phyloP scores from a whole-genome alignment of 1,140 invertebrate species.

The Drosophila baimaii region DNA sequence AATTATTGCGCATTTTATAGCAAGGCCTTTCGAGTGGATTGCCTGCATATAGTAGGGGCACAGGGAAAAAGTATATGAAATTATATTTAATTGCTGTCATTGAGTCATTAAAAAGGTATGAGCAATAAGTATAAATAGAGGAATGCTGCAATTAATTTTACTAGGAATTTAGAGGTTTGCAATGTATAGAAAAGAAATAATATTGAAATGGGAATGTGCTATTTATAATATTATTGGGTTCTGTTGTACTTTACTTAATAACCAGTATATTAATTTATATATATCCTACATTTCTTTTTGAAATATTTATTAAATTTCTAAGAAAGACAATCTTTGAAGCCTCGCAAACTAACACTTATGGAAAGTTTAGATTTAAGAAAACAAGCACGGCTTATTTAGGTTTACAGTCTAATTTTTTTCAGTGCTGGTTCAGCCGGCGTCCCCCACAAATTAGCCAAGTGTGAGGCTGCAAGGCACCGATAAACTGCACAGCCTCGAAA shows the following conservation, averaged over 20 bases:
- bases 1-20: conserved; percentile 78
- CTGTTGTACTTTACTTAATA: neutral
- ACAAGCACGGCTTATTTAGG: neutral
- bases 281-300: neutral
- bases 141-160: too few species aligned
- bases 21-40: conserved; percentile 53
- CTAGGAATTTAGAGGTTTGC: neutral
- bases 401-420: neutral
- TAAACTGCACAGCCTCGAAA: conserved; percentile 69
- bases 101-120: neutral
- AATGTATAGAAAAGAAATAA: neutral
- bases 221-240: neutral
- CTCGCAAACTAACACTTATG: neutral
- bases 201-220: neutral
- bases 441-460: conserved; percentile 74
- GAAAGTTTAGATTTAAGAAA: neutral
- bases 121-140: neutral
- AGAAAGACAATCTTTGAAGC: neutral
- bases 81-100: neutral
- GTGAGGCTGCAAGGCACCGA: conserved; percentile 58
- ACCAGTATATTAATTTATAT: neutral
- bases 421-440: conserved; percentile 15
- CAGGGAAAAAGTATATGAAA: neutral
- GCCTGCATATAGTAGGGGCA: conserved; percentile 26
- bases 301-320: neutral